phyloP scores from a whole-genome alignment of 2,113 vertebrate genomes.

The Oxyura jamaicensis region DNA sequence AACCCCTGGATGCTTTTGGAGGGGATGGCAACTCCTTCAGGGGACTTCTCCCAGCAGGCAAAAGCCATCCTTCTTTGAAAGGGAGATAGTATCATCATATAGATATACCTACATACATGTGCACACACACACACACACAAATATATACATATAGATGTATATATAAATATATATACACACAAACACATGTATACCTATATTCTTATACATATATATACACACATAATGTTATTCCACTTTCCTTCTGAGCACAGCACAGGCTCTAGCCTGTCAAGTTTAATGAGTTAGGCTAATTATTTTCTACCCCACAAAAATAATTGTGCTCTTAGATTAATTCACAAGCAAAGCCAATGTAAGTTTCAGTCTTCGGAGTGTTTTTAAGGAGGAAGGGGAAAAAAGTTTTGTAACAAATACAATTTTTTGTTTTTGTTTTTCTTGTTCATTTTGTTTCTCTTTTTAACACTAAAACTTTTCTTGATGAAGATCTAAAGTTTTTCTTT shows the following conservation, averaged over 20 bases:
- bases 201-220: background rate
- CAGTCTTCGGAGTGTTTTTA: background rate
- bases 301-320: background rate
- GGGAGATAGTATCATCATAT: background rate
- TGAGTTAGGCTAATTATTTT: background rate
- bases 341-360: background rate
- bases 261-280: background rate
- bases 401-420: background rate
- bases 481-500: background rate
- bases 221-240: background rate
- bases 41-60: background rate
- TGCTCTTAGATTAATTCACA: background rate
- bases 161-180: background rate
- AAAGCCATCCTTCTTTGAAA: background rate
- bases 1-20: background rate
- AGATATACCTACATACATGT: background rate
- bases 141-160: background rate
- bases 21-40: background rate
- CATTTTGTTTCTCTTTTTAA: background rate
- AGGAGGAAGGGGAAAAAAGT: background rate
- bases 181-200: background rate
- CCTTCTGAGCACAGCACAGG: background rate
- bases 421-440: background rate
- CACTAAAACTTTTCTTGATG: background rate
- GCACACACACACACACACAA: accelerated